These are phyloP conservation scores for Distichodus sexfasciatus DNA, from an alignment of 2,797 vertebrate species.

Conservation along the genomic window DNA sequence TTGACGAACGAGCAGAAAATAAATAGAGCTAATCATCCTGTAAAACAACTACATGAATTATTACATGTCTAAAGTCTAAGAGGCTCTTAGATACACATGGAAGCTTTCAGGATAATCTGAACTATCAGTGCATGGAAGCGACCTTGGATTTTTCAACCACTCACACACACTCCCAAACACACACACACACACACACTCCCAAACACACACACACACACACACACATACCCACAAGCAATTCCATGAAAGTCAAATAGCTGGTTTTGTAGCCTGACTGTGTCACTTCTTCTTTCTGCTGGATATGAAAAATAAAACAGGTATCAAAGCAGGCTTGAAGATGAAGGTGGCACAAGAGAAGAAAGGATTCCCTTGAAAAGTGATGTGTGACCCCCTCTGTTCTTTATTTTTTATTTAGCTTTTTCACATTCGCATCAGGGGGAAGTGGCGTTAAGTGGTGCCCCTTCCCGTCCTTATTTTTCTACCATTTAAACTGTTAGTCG, in stretches of 20 bases:
- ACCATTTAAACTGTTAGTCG: background rate
- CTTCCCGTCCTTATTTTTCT: background rate
- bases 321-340: conserved; percentile 31
- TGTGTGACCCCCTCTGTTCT: no score
- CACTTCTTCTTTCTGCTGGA: background rate
- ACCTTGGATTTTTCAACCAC: background rate
- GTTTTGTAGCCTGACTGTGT: background rate
- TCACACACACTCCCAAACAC: background rate
- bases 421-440: conserved; percentile 7
- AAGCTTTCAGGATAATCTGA: background rate
- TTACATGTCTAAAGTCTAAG: no score
- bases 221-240: background rate
- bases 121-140: background rate
- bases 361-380: conserved; percentile 20
- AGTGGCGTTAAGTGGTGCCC: background rate
- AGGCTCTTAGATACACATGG: no score
- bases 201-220: background rate
- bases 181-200: background rate
- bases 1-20: no score
- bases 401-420: conserved; percentile 19
- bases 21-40: no score
- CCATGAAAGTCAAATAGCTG: conserved; percentile 10
- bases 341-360: conserved; percentile 16
- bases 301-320: conserved; percentile 16
- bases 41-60: no score